These are phyloP conservation scores for Abrostola triplasia DNA, from an alignment of 2,888 invertebrate genomes.

Conservation along the genomic window DNA sequence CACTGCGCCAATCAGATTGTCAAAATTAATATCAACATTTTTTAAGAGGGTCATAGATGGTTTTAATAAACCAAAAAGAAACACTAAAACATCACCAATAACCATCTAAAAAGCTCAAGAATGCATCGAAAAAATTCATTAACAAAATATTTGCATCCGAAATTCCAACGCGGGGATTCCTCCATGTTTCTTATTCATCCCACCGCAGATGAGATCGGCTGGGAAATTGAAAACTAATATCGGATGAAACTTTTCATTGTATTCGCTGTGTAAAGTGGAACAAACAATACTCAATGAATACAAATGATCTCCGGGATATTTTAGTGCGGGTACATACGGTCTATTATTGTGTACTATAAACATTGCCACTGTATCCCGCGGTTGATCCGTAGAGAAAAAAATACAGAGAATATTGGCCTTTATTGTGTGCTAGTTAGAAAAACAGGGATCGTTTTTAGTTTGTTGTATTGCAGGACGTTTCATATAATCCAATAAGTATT, in stretches of 20 bases:
- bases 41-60: too few species aligned
- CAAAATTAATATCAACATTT: too few species aligned
- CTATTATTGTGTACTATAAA: conserved; percentile 33
- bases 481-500: too few species aligned
- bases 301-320: conserved; percentile 45
- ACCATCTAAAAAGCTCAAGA: background rate
- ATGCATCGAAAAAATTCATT: conserved; percentile 7
- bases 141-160: conserved; percentile 10
- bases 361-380: conserved; percentile 9
- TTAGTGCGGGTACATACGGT: conserved; percentile 14
- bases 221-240: conserved; percentile 74
- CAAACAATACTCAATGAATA: conserved; percentile 60
- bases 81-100: background rate
- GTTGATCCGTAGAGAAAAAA: conserved; percentile 1
- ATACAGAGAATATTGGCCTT: conserved; percentile 12
- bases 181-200: conserved; percentile 50
- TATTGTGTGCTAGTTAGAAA: conserved; percentile 3
- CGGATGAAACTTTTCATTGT: conserved; percentile 69
- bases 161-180: conserved; percentile 26
- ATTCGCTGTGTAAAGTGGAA: conserved; percentile 56
- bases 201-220: conserved; percentile 54
- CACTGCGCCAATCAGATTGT: too few species aligned
- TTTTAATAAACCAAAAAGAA: too few species aligned
- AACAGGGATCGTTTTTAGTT: conserved; percentile 2
- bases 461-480: background rate